Percentiles rank a stretch among this genome's conserved stretches.
Evolutionary conservation across 2,113 vertebrate genomes (phyloP).

Genomic region (Petroica traversi): DNA sequence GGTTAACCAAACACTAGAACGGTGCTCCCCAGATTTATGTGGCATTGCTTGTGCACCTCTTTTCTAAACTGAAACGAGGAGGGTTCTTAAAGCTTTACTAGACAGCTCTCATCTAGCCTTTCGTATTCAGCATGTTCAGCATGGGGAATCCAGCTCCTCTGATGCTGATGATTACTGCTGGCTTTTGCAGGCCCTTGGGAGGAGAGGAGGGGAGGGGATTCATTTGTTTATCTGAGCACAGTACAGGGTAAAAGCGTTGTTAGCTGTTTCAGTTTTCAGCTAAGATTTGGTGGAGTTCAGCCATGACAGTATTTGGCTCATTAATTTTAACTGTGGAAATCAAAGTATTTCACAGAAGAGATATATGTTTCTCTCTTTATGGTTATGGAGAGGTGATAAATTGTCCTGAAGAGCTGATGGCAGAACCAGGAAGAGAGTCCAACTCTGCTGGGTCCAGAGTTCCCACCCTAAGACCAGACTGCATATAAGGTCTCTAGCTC

Average conservation of each 20-base stretch:
- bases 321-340: background rate
- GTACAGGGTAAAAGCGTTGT: background rate
- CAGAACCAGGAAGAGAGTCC: background rate
- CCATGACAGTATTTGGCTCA: background rate
- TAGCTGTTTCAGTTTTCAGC: background rate
- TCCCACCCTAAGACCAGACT: background rate
- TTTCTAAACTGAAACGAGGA: background rate
- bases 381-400: background rate
- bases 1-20: background rate
- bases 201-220: background rate
- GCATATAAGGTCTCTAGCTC: background rate
- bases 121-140: background rate
- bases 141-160: background rate
- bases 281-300: background rate
- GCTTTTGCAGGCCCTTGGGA: background rate
- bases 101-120: background rate
- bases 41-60: rapidly evolving
- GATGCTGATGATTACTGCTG: background rate
- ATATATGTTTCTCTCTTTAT: background rate
- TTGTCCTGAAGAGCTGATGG: background rate
- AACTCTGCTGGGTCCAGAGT: background rate
- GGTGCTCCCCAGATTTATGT: background rate
- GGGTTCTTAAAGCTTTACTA: background rate
- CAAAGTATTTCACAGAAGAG: background rate
- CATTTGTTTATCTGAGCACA: background rate